Base-by-base conservation (phyloP, 2,888 invertebrate genomes). In the Choreutis nemorana region DNA sequence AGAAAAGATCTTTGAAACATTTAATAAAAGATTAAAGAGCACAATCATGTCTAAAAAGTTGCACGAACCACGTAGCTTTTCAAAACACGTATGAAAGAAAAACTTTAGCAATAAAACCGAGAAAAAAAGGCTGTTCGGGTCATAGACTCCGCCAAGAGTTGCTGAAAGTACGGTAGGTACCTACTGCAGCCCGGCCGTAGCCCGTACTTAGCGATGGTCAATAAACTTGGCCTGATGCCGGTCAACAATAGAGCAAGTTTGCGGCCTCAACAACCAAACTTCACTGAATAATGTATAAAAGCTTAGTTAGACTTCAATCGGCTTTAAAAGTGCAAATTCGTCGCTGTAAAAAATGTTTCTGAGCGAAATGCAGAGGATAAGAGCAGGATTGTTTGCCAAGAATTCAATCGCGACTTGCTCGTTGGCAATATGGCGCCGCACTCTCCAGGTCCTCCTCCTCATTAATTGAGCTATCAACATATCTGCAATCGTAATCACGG, bases 81-180 rank as follows among this genome's bases (percentile, higher is more conserved):
- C 52, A 52, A 58, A 55, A 57, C 67, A 68, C 67, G 66, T 68
- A 68, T 68, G 63, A 55, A 56, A 54, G 33, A 28, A 22, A 55
- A 73, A 72, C 61, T 73, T 75, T 62, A 41, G 59, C 64, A 73
- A 75, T 75, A 72, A 73, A 71, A 67, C n/a, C 45, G 57, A 50
- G 55, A 59, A 66, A 64, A 63, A 62, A 62, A 55, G 55, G 55
- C 60, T 64, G 55, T 54, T 46, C 50, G 55, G 54, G 54, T 55
- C 56, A 55, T 60, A 60, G 63, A 66, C 64, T 63, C 68, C 60
- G 61, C 59, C 45, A 49, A 66, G 66, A 70, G 61, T 70, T 64
- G 58, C 50, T 63, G 61, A 65, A 71, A 72, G 64, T 60, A 57
- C 61, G 57, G 55, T 52, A 23, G n/a, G 23, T 23, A 23, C n/a